Evolutionary conservation across 2,888 invertebrate genomes (phyloP), one percentile per base, ranked within the genome.

Genomic region (Camponotus fellah): DNA sequence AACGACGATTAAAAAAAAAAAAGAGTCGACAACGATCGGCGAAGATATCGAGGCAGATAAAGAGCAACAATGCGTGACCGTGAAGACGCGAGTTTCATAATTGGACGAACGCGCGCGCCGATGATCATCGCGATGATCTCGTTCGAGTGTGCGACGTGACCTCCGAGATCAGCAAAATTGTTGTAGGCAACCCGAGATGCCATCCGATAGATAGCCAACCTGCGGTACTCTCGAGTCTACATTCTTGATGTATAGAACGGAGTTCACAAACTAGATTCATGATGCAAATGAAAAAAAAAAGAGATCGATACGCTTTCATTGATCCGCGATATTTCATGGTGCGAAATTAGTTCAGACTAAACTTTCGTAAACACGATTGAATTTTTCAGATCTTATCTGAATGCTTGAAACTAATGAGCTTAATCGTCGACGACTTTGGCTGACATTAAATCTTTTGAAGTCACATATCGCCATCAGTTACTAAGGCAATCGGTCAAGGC

Each of bases 81-180:
- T 49, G 49, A 53, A 60, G 37, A 60, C 37, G 46, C 21, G 58
- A 60, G 21, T 12, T 60, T 74, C 14, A 43, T 49, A 80, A 80
- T 80, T 80, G 75, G 5, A 60, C 46, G 76, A 74, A 37, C 10
- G 14, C 58, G 58, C 53, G 74, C 40, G 69, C 26, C 40, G 53
- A 64, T 21, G 40, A 74, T 21, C 68, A 64, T 65, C 21, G 34
- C 56, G 69, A 72, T 60, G 60, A 79, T 74, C 60, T 46, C 46
- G 46, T 46, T 58, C n/a, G 74, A 21, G 12, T n/a, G 34, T 9
- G 17, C 2, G 21, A 37, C 32, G 58, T 74, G 76, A 60, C 46
- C 34, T 58, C 58, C 12, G 58, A 74, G 58, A 79, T 79, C 79
- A 40, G 74, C 46, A 12, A 12, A 34, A 26, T 80, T 21, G 37